These are phyloP conservation scores for Zaprionus gabonicus DNA, from an alignment of 1,140 invertebrate genomes.

Conservation along the genomic window DNA sequence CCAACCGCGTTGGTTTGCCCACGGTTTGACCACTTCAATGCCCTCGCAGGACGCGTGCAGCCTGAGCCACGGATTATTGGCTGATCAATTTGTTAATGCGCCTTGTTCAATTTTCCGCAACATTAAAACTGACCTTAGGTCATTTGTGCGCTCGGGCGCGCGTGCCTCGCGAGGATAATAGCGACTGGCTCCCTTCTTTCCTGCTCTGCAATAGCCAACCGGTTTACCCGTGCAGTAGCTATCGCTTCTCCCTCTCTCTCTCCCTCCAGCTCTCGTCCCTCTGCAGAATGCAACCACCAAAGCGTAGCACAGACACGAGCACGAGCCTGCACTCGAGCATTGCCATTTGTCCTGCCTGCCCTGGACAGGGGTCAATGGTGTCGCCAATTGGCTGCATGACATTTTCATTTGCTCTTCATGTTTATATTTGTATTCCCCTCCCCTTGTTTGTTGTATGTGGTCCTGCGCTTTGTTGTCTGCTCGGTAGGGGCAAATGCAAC, in stretches of 20 bases:
- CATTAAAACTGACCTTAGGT: slow-evolving; percentile 72
- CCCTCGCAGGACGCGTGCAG: background rate
- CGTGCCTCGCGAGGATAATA: slow-evolving; percentile 30
- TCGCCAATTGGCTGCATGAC: slow-evolving; percentile 66
- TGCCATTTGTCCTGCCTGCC: slow-evolving; percentile 39
- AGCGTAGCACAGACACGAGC: slow-evolving; percentile 19
- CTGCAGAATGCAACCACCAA: slow-evolving; percentile 52
- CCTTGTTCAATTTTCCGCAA: slow-evolving; percentile 61
- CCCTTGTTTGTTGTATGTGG: slow-evolving; percentile 11
- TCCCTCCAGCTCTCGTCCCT: slow-evolving; percentile 8
- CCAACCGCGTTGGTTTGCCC: slow-evolving; percentile 38
- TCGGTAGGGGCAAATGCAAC: slow-evolving; percentile 57
- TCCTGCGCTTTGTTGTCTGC: slow-evolving; percentile 24
- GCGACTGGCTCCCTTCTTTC: background rate
- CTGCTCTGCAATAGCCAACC: slow-evolving; percentile 35
- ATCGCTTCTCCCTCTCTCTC: background rate
- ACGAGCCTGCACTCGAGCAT: slow-evolving; percentile 24
- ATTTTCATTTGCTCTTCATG: slow-evolving; percentile 46
- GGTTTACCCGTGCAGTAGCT: slow-evolving; percentile 43
- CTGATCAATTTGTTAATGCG: slow-evolving; percentile 53
- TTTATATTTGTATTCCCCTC: slow-evolving; percentile 16
- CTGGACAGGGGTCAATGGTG: slow-evolving; percentile 55
- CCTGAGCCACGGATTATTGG: slow-evolving; percentile 13
- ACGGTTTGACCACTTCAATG: slow-evolving; percentile 41
- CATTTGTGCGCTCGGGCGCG: slow-evolving; percentile 45